phyloP scores from a whole-genome alignment of 1,140 invertebrate species.

The Ceratina japonica region DNA sequence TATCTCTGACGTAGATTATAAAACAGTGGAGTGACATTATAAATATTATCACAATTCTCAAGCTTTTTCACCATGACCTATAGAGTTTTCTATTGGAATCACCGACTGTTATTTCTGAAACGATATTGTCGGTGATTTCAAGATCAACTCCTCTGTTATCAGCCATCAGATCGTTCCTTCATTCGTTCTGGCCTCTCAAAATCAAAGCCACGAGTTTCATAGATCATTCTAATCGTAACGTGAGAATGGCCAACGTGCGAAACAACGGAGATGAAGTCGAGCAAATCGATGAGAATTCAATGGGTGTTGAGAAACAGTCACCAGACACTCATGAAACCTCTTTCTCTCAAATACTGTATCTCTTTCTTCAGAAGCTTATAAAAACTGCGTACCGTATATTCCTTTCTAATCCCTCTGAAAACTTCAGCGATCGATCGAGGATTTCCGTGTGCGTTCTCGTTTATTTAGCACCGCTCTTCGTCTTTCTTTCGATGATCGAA shows the following conservation, averaged over 20 bases:
- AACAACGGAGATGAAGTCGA: neutral
- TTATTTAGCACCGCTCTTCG: neutral
- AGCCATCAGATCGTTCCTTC: conserved; percentile 24
- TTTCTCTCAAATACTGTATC: neutral
- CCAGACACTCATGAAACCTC: neutral
- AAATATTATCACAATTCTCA: no score
- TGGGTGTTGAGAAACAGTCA: neutral
- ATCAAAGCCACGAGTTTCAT: neutral
- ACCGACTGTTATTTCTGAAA: no score
- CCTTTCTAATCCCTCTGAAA: neutral
- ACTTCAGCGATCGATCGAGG: conserved; percentile 17
- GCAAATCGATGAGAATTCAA: neutral
- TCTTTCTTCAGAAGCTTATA: neutral
- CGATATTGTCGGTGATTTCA: no score
- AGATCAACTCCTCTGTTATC: conserved; percentile 9
- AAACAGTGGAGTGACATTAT: no score
- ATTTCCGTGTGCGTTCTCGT: neutral
- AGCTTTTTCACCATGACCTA: no score
- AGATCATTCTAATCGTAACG: neutral
- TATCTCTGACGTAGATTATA: no score
- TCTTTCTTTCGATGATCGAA: neutral
- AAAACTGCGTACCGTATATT: neutral
- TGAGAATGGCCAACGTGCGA: conserved; percentile 8
- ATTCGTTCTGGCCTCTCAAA: neutral
- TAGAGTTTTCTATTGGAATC: no score